Base-by-base conservation (phyloP, 2,797 vertebrate genomes). In the Carapus acus region DNA sequence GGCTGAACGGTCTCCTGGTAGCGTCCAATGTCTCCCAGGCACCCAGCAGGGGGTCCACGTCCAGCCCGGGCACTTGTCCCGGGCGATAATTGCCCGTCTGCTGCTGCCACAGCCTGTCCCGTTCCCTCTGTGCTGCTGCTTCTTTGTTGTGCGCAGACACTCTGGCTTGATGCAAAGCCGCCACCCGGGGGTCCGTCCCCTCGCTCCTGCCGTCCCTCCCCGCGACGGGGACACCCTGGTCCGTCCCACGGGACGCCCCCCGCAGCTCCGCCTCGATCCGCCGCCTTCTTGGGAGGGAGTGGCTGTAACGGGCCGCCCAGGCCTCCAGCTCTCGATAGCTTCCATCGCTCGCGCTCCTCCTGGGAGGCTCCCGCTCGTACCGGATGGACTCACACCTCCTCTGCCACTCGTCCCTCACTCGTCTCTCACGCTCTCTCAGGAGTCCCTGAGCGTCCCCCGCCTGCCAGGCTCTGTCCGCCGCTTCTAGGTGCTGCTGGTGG, bases 251-350 rank as follows among this genome's bases (percentile, higher is more conserved):
- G 23, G 65, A 69, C 13, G 68, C 16, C 1, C 80, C 76, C 53
- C 74, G 76, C 33, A 78, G 34, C 53, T 74, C 86, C 3, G 70
- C 78, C 58, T 85, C 85, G 43, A 81, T 61, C 1, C 76, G 75
- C 56, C 70, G 74, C 58, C 73, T 83, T 55, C 84, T 81, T 1
- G 86, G 82, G 19, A 87, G 76, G 3, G 86, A 85, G 49, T 84
- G 84, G 63, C 84, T 82, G 31, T 88, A 87, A 41, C 81, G 79
- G 6, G 80, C 65, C 1, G 79, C 84, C 86, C 85, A 84, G 17
- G 84, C 83, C 72, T 86, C 83, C 52, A 87, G 51, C 67, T 89
- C 85, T 43, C 74, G 58, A 39, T 83, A 81, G 69, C 81, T 86
- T 69, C 71, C 83, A 67, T 79, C 56, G 4, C 58, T 44, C 48